phyloP scores from a whole-genome alignment of 2,113 vertebrate species.

The Ranitomeya variabilis region DNA sequence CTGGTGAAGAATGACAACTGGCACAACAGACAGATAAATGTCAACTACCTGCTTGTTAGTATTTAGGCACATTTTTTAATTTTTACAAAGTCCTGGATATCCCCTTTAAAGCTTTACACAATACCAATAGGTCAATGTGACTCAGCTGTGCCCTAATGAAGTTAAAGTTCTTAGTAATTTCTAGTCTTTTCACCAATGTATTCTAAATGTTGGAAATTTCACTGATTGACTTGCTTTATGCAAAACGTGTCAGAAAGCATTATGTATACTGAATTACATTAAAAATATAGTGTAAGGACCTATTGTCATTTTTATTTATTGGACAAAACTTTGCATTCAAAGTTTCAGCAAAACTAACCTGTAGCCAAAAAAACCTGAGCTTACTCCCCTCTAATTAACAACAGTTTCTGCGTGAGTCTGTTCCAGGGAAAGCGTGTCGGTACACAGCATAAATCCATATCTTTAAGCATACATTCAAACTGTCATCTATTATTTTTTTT shows the following conservation, averaged over 20 bases:
- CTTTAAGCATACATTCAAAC: conserved; percentile 17
- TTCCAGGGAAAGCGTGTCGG: not conserved
- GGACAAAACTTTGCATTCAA: not conserved
- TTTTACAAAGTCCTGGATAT: no score
- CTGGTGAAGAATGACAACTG: no score
- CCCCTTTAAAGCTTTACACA: no score
- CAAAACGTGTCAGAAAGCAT: not conserved
- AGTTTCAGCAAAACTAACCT: conserved; percentile 5
- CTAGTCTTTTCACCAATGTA: no score
- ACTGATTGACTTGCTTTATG: not conserved
- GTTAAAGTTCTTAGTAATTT: no score
- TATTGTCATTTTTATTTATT: not conserved
- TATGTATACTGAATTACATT: not conserved
- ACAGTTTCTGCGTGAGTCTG: not conserved
- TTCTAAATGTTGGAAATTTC: no score
- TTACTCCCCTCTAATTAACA: conserved; percentile 10
- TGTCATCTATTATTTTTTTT: conserved; percentile 17
- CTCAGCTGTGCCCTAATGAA: no score
- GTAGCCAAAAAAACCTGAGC: not conserved
- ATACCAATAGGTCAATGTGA: no score
- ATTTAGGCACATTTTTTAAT: no score
- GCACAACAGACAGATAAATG: no score
- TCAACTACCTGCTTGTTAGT: no score
- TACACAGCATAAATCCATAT: conserved; percentile 10
- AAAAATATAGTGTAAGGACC: not conserved